These are phyloP conservation scores for Sarcophaga variegata DNA, from an alignment of 2,888 invertebrate genomes.

Conservation along the genomic window DNA sequence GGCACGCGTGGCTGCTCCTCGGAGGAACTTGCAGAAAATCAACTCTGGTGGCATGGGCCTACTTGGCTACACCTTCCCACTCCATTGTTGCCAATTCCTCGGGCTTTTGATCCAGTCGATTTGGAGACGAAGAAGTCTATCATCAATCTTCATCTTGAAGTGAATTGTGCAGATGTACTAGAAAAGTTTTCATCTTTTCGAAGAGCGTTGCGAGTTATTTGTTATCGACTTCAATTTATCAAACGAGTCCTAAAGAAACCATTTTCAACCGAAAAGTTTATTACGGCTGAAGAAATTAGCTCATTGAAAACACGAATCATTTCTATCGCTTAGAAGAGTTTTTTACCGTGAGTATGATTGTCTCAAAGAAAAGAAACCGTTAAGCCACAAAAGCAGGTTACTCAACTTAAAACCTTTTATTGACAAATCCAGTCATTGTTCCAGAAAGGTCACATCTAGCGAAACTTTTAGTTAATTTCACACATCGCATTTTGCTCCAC, in stretches of 20 bases:
- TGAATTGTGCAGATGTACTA: not conserved
- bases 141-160: not conserved
- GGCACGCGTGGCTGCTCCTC: conserved; percentile 3
- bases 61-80: conserved; percentile 12
- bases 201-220: too few species aligned
- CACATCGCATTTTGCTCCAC: not conserved
- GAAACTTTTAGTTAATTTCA: not conserved
- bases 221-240: too few species aligned
- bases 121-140: conserved; percentile 6
- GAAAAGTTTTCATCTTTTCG: conserved; percentile 14
- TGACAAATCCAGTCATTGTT: not conserved
- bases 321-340: too few species aligned
- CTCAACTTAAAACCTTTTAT: too few species aligned
- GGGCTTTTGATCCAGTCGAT: conserved; percentile 8
- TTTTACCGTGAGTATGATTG: too few species aligned
- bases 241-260: too few species aligned
- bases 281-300: too few species aligned
- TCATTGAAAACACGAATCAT: too few species aligned
- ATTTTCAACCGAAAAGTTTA: too few species aligned
- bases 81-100: not conserved
- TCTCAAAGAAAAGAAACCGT: too few species aligned
- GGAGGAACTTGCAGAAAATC: conserved; percentile 7
- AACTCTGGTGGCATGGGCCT: conserved; percentile 19
- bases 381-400: too few species aligned
- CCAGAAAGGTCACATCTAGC: not conserved